Evolutionary conservation across 2,797 vertebrate species (phyloP), one percentile per base, ranked within the genome.

Genomic region (Phalloptychus januarius): DNA sequence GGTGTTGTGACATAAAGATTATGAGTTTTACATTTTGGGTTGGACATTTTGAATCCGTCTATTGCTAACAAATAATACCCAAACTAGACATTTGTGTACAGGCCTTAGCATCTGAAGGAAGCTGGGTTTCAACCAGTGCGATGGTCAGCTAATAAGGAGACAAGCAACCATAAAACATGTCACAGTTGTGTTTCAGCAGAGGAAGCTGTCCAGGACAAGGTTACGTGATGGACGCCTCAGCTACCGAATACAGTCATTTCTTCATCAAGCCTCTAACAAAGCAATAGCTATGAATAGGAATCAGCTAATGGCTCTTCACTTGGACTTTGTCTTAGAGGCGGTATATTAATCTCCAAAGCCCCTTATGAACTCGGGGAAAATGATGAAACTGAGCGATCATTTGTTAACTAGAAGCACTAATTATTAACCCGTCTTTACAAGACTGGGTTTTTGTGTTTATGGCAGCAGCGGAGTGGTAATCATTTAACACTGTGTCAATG

Each of bases 121-220:
- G 72, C 54, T 89, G 80, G 70, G 82, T 74, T 84, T 83, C 1
- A 72, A 83, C 78, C 16, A 81, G 5, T 75, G 79, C 82, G 84
- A 85, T 3, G 46, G 80, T 87, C 77, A 86, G 76, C 81, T 69
- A 46, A 80, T 15, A 84, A 58, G 85, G 28, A 67, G 79, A 67
- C 84, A 83, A 86, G 78, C 75, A 73, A 76, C 52, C 71, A 85
- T 63, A 78, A 85, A 89, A 81, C 82, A 38, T 83, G 82, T 84
- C 74, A 84, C 71, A 72, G 75, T 84, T 67, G 77, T 40, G 76
- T 77, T 61, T 85, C 87, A 86, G 84, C 72, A 70, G 83, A 79
- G 82, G 61, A 73, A 45, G 67, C 18, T 88, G 89, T 88, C 78
- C 79, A 72, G 71, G 89, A 90, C 86, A 91, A 92, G 87, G 79